phyloP scores from a whole-genome alignment of 2,797 vertebrate species.

The Parambassis ranga region DNA sequence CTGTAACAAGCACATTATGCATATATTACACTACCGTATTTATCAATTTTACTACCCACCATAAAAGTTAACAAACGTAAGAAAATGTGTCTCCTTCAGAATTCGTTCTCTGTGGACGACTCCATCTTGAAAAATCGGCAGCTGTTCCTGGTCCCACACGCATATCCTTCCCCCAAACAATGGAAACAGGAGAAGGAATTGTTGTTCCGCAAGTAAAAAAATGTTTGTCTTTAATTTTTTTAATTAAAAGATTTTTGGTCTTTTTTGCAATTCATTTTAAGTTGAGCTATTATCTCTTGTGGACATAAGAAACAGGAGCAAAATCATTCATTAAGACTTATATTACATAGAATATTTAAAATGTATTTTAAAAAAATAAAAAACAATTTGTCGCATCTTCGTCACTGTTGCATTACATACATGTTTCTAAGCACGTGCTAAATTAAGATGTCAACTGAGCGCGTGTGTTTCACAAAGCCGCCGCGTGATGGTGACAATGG shows the following conservation, averaged over 20 bases:
- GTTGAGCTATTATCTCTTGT: too few species aligned
- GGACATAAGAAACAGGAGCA: too few species aligned
- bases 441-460: too few species aligned
- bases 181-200: neutral
- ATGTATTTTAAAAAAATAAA: too few species aligned
- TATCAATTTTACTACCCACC: neutral
- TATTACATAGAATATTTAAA: too few species aligned
- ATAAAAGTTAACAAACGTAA: rapidly evolving
- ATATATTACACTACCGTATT: neutral
- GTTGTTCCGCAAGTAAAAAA: constrained; percentile 40
- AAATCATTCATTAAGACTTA: too few species aligned
- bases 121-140: constrained; percentile 56
- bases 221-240: too few species aligned
- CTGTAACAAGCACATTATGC: neutral
- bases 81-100: constrained; percentile 71
- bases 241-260: too few species aligned
- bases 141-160: constrained; percentile 42
- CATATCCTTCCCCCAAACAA: constrained; percentile 19
- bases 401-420: too few species aligned
- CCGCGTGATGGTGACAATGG: neutral
- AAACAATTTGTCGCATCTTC: too few species aligned
- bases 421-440: too few species aligned
- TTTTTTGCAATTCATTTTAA: too few species aligned
- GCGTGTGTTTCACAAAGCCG: neutral
- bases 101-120: neutral